These are phyloP conservation scores for Lobophora halterata DNA, from an alignment of 2,888 invertebrate genomes.

Conservation along the genomic window DNA sequence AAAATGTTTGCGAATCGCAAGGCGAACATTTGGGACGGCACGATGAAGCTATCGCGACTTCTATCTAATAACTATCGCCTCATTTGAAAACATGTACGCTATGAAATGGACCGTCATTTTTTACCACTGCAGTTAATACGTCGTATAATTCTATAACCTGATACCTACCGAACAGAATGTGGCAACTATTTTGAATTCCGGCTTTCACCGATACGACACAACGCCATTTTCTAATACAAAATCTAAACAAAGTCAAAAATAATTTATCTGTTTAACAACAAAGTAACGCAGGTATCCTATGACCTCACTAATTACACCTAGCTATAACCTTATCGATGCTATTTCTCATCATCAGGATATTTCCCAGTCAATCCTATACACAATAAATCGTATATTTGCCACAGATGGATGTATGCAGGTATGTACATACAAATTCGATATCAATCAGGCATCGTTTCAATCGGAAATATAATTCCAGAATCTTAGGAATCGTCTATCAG, in stretches of 20 bases:
- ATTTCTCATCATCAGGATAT: conserved; percentile 40
- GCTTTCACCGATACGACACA: conserved; percentile 22
- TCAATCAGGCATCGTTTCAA: conserved; percentile 8
- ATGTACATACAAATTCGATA: conserved; percentile 24
- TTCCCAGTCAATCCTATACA: conserved; percentile 43
- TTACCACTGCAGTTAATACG: conserved; percentile 1
- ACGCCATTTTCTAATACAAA: conserved; percentile 44
- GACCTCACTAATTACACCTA: conserved; percentile 64
- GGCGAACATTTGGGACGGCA: not conserved
- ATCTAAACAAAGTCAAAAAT: conserved; percentile 54
- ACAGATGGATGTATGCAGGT: conserved; percentile 22
- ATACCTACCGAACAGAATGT: conserved; percentile 21
- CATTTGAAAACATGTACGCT: not conserved
- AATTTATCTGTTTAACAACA: conserved; percentile 55
- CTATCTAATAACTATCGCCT: too few species aligned
- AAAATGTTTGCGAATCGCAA: not conserved
- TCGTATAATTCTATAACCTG: conserved; percentile 8
- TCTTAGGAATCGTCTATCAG: conserved; percentile 7
- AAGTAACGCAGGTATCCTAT: conserved; percentile 56
- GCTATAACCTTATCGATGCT: conserved; percentile 63
- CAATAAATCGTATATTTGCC: conserved; percentile 29
- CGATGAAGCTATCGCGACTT: too few species aligned
- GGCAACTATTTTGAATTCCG: conserved; percentile 12
- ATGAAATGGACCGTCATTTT: conserved; percentile 1
- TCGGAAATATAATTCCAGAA: conserved; percentile 2